A percentile compares a stretch with the other conserved stretches of the same genome.
Evolutionary conservation across 2,113 vertebrate species (phyloP).

Genomic region (Salvelinus alpinus): DNA sequence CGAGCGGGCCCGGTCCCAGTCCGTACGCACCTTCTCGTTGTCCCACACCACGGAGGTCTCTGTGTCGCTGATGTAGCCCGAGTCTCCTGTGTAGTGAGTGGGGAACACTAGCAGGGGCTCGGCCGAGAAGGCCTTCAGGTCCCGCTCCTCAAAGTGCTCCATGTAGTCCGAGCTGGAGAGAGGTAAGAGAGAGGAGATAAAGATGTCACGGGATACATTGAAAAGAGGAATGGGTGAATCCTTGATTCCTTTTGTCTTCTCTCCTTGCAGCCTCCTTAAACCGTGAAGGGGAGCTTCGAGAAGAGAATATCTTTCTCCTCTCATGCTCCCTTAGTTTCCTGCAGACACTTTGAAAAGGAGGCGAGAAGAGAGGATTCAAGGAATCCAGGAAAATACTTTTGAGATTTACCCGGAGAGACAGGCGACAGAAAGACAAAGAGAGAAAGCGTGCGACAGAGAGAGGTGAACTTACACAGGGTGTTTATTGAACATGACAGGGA

Average conservation of each 20-base stretch:
- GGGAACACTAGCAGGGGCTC: slow-evolving; percentile 90
- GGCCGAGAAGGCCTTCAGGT: slow-evolving; percentile 86
- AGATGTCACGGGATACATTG: not conserved
- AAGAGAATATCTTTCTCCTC: no score
- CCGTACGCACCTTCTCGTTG: slow-evolving; percentile 81
- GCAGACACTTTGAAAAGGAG: no score
- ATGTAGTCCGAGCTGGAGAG: slow-evolving; percentile 81
- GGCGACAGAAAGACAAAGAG: no score
- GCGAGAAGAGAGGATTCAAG: no score
- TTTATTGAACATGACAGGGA: slow-evolving; percentile 91
- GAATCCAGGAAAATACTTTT: no score
- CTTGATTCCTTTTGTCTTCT: no score
- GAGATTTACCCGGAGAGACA: no score
- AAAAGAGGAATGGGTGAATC: not conserved
- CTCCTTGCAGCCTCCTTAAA: no score
- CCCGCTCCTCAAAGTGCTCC: slow-evolving; percentile 80
- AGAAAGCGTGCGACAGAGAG: slow-evolving; percentile 1
- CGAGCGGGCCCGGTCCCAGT: slow-evolving; percentile 88
- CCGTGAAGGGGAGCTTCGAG: no score
- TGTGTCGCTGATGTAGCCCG: slow-evolving; percentile 89
- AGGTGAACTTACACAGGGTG: slow-evolving; percentile 85
- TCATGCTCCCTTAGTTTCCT: no score
- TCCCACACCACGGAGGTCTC: slow-evolving; percentile 93
- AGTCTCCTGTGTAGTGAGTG: slow-evolving; percentile 88
- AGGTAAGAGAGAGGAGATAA: not conserved